Evolutionary conservation across 2,797 vertebrate species (phyloP), one percentile per base, ranked within the genome.

Genomic region (Caiman crocodilus): DNA sequence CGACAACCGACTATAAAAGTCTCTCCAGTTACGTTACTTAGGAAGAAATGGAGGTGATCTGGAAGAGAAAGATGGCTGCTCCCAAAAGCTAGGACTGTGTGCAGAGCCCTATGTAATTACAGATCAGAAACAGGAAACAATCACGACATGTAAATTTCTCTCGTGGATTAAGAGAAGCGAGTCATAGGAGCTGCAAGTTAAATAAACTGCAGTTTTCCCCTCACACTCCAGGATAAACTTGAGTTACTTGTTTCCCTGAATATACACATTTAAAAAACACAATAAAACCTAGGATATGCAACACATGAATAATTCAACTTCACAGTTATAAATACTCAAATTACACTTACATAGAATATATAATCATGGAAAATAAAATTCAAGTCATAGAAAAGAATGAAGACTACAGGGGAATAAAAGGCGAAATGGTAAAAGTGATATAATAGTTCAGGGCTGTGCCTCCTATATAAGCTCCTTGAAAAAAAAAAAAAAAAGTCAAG

Each of bases 311-410:
- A 98, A 98, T 98, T 98, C 97, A 98, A 98, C 97, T 98, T 99
- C 98, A 99, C 98, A 99, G 98, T 99, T 98, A 99, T 98, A 99
- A 99, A 99, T 99, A 99, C 98, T 98, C 98, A 98, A 99, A 99
- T 98, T 98, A 99, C 98, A 99, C 97, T 98, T 97, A 98, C 97
- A 98, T 97, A 98, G 97, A 98, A 98, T 98, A 98, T 98, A 98
- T 95, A 97, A 97, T 96, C 95, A 98, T 85, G 97, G 96, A 96
- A 98, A 98, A 98, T 97, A 97, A 98, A 97, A 97, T 99, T 99
- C 98, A 99, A 99, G 99, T 99, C 98, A 98, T 98, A 98, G 98
- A 98, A 98, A 98, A 97, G 97, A 98, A 98, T 97, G 90, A 98
- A 98, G 94, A 98, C 93, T 95, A 94, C 95, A 96, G 95, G 93